Evolutionary conservation across 2,797 vertebrate genomes (phyloP).

Genomic region (Pelobates cultripes): DNA sequence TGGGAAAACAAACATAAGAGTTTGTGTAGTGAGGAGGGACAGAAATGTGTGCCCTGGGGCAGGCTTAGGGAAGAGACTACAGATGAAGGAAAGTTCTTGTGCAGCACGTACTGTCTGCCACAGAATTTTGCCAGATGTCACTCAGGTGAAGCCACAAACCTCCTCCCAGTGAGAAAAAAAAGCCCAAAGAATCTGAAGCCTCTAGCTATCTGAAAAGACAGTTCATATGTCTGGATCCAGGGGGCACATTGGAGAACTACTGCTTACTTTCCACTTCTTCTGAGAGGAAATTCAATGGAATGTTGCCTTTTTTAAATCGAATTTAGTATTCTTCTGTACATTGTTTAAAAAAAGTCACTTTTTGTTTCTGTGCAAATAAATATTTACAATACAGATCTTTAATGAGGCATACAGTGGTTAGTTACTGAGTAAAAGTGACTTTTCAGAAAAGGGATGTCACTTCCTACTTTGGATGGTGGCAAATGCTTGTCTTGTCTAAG

Average conservation of each 20-base stretch:
- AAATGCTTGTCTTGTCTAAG: constrained; percentile 53
- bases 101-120: constrained; percentile 52
- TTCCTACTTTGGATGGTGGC: constrained; percentile 11
- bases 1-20: constrained; percentile 44
- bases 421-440: background rate
- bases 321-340: no score
- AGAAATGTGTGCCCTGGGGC: constrained; percentile 47
- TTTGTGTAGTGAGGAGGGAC: constrained; percentile 30
- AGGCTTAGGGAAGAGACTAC: constrained; percentile 25
- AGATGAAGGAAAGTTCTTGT: constrained; percentile 22
- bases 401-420: background rate
- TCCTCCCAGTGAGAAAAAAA: constrained; percentile 49
- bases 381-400: no score
- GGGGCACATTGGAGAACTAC: constrained; percentile 71
- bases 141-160: constrained; percentile 58
- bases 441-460: background rate
- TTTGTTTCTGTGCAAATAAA: no score
- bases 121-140: constrained; percentile 56
- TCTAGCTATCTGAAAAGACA: constrained; percentile 44
- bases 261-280: constrained; percentile 13
- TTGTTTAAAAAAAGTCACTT: no score
- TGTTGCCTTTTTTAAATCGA: no score
- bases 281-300: no score
- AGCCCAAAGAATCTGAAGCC: constrained; percentile 57
- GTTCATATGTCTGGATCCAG: constrained; percentile 66